phyloP scores from a whole-genome alignment of 2,888 invertebrate species.

The Temnothorax rugatulus region DNA sequence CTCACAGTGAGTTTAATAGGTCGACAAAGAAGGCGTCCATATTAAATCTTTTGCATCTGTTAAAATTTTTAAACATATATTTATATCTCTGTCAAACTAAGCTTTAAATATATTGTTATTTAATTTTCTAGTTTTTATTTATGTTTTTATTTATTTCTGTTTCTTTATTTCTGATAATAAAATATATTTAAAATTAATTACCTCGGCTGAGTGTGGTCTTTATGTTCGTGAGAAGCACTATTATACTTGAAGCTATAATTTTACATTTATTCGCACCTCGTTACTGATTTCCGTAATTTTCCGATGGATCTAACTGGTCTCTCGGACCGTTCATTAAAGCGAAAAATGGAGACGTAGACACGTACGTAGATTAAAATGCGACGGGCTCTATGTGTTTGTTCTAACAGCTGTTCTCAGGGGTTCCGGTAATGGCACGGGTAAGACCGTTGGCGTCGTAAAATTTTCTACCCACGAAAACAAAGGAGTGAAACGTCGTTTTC shows the following conservation, averaged over 20 bases:
- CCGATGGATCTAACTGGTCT: neutral
- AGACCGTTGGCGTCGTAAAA: slow-evolving; percentile 16
- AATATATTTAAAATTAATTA: neutral
- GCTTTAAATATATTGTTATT: slow-evolving; percentile 1
- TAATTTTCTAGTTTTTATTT: neutral
- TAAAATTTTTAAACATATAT: neutral
- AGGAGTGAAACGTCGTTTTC: slow-evolving; percentile 6
- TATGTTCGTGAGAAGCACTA: neutral
- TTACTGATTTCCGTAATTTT: slow-evolving; percentile 28
- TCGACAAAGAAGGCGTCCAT: neutral
- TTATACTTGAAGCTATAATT: slow-evolving; percentile 24
- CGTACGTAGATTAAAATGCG: slow-evolving; percentile 37
- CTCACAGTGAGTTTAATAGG: neutral
- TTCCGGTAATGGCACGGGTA: slow-evolving; percentile 17
- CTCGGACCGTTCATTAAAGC: slow-evolving; percentile 11
- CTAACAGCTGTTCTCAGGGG: slow-evolving; percentile 27
- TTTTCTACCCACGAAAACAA: slow-evolving; percentile 24
- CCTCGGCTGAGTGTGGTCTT: neutral
- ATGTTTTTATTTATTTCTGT: too few relatives aligned
- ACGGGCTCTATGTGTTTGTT: slow-evolving; percentile 12
- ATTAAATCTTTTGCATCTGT: neutral
- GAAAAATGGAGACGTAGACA: slow-evolving; percentile 7
- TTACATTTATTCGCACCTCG: neutral
- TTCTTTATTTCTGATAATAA: neutral
- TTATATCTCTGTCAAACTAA: neutral